Evolutionary conservation across 2,888 invertebrate genomes (phyloP).

Genomic region (Eristalis intricaria): DNA sequence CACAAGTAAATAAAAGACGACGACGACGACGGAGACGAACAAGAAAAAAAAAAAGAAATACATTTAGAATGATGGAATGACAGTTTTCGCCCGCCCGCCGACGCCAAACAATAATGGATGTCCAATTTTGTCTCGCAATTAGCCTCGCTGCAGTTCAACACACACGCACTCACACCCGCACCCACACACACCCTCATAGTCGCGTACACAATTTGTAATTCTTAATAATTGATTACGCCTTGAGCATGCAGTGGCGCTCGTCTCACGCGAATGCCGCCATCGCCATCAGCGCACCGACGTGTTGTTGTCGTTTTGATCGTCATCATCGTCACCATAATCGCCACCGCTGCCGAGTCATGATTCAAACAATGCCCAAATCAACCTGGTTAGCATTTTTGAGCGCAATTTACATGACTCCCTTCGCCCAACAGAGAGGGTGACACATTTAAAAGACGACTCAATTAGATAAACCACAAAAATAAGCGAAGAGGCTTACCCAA

Average conservation of each 20-base stretch:
- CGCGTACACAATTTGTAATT: slow-evolving; percentile 45
- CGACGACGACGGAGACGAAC: slow-evolving; percentile 19
- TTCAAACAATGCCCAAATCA: slow-evolving; percentile 71
- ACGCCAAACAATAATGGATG: slow-evolving; percentile 66
- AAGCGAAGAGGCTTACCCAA: slow-evolving; percentile 78
- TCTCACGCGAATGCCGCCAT: slow-evolving; percentile 2
- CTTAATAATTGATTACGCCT: slow-evolving; percentile 67
- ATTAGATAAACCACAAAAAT: slow-evolving; percentile 81
- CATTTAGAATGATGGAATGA: slow-evolving; percentile 73
- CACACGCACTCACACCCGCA: neutral
- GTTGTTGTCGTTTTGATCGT: slow-evolving; percentile 15
- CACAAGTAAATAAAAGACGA: neutral
- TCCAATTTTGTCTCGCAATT: slow-evolving; percentile 68
- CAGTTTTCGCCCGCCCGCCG: slow-evolving; percentile 54
- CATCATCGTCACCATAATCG: neutral
- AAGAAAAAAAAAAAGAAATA: slow-evolving; percentile 33
- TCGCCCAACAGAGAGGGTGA: slow-evolving; percentile 72
- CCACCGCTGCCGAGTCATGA: slow-evolving; percentile 51
- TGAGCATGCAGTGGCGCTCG: slow-evolving; percentile 47
- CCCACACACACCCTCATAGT: neutral
- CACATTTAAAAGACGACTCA: slow-evolving; percentile 80
- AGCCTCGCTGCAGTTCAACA: slow-evolving; percentile 37
- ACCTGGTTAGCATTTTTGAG: slow-evolving; percentile 65
- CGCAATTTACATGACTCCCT: slow-evolving; percentile 59
- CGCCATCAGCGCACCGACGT: slow-evolving; percentile 52